phyloP scores from a whole-genome alignment of 2,113 vertebrate species.

The Dascyllus trimaculatus region DNA sequence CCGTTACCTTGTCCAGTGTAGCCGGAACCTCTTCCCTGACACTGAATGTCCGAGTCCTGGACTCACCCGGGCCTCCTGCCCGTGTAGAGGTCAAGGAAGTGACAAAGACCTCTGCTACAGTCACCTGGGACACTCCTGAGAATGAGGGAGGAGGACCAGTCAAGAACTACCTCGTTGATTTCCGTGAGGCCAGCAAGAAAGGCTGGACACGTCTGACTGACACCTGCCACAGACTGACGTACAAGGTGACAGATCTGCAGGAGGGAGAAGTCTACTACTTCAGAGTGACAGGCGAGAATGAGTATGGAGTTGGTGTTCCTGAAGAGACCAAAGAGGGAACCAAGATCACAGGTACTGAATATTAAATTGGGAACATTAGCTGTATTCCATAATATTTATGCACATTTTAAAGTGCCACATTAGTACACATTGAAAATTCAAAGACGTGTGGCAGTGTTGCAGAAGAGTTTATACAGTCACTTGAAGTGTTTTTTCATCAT shows the following conservation, averaged over 20 bases:
- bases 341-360: constrained; percentile 93
- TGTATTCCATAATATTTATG: no score
- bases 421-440: no score
- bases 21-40: constrained; percentile 91
- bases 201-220: constrained; percentile 95
- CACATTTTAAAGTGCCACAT: no score
- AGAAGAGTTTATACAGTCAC: no score
- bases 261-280: constrained; percentile 96
- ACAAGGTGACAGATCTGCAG: constrained; percentile 91
- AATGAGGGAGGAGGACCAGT: constrained; percentile 97
- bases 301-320: constrained; percentile 92
- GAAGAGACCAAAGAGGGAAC: constrained; percentile 94
- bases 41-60: constrained; percentile 94
- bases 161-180: constrained; percentile 96
- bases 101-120: constrained; percentile 91
- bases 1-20: constrained; percentile 91
- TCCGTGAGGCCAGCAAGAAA: constrained; percentile 97
- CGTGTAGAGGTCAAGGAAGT: constrained; percentile 89
- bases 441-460: no score
- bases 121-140: constrained; percentile 97
- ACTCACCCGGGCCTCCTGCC: constrained; percentile 94
- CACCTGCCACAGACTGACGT: constrained; percentile 93
- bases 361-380: neutral
- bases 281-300: constrained; percentile 96
- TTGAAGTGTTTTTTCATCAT: no score